Evolutionary conservation across 2,797 vertebrate genomes (phyloP).

Genomic region (Loriculus beryllinus): DNA sequence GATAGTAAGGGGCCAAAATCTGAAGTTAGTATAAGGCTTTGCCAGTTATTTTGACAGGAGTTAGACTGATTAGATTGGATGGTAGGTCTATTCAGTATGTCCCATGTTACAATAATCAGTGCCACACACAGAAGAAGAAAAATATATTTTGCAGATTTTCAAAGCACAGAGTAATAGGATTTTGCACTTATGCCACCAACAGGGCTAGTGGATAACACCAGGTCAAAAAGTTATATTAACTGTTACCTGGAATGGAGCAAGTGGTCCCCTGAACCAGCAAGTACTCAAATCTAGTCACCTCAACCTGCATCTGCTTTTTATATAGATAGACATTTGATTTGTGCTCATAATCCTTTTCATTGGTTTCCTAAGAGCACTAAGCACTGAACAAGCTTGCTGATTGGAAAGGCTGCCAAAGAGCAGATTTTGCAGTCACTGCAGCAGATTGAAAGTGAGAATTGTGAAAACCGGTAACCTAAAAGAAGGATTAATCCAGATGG

Average conservation of each 20-base stretch:
- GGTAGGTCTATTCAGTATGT: neutral
- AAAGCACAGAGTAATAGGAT: neutral
- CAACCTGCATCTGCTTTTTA: neutral
- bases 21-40: neutral
- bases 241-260: neutral
- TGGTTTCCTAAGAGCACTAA: neutral
- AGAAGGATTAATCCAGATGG: neutral
- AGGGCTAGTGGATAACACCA: neutral
- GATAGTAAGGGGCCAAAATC: neutral
- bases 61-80: neutral
- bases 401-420: neutral
- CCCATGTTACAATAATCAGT: neutral
- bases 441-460: constrained; percentile 12
- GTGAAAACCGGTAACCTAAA: neutral
- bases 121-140: neutral
- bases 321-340: neutral
- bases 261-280: neutral
- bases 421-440: neutral
- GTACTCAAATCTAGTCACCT: neutral
- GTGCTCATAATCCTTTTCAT: neutral
- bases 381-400: neutral
- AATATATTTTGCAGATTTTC: neutral
- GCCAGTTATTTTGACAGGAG: neutral
- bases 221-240: neutral
- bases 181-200: neutral